Evolutionary conservation across 2,113 vertebrate species (phyloP), one percentile per base, ranked within the genome.

Genomic region (Talpa occidentalis): DNA sequence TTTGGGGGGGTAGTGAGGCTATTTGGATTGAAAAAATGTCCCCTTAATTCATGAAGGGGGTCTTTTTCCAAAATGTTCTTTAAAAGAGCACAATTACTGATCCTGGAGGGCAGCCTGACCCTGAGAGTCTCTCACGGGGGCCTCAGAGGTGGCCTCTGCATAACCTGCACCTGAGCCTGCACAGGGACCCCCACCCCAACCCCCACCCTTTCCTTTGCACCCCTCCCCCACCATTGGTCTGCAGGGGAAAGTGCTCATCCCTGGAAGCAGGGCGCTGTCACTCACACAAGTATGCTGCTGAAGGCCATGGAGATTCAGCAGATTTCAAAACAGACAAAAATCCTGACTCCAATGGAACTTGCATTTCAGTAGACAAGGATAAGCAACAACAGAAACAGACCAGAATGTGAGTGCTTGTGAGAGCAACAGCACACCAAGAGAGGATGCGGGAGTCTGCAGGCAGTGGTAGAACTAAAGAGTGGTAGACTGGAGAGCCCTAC

Each of bases 191-290:
- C 4, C 19, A 52, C 44, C 44, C 44, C 44, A 44, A 5, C 44
- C 44, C 44, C 44, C 44, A 10, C 44, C 44, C 28, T 47, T 0
- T 4, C 21, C 66, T 37, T 35, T 37, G 8, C 16, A 10, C 11
- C 49, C 49, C 49, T 16, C 30, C 60, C 30, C 52, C 5, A 1
- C 1, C 44, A 9, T n/a, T 6, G 49, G 54, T 22, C 40, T 76
- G 56, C 56, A 19, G 28, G 49, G 59, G 47, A 16, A 56, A n/a
- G 42, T 4, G 24, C 76, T 91, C 35, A 59, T 42, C 42, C 19
- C 52, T 4, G 24, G 69, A 49, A 37, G 62, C 54, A 62, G 67
- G 40, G 3, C 4, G 0, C 0, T 0, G 7, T 37, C 84, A 47
- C n/a, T 44, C 47, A 52, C 52, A 52, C 10, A 30, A 32, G 30